Evolutionary conservation across 2,888 invertebrate species (phyloP), one percentile per base, ranked within the genome.

Genomic region (Hermaeophaga mercurialis): DNA sequence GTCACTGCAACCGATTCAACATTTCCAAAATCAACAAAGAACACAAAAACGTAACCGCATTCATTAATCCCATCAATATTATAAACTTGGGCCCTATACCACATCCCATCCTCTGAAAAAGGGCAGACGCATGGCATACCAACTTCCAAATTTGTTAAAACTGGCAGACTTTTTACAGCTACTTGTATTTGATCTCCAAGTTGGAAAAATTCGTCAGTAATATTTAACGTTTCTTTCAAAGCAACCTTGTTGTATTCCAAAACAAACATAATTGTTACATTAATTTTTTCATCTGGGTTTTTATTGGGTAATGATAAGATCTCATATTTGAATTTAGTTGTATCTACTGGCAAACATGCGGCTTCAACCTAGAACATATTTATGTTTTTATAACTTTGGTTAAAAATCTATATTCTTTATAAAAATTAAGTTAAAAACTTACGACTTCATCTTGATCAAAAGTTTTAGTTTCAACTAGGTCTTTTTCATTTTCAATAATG

Each of bases 21-120:
- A 67, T 90, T 89, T 1, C 91, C 89, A 69, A 84, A 91, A 75
- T 93, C 92, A 0, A 91, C 84, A 73, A 86, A 93, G 61, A 80
- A 79, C 0, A 92, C 85, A 66, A 82, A 81, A 0, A 88, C 80
- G 34, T 58, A 63, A 5, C 66, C 70, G 24, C 56, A 64, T 17
- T 41, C 74, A 4, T 76, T 74, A 12, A 78, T 73, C 0, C 67
- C 66, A 61, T 81, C 79, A 45, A 80, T 77, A 47, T 83, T 79
- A 36, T 81, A 72, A 47, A 93, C 81, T 9, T 80, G 70, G 0
- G 87, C 90, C 57, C 93, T 81, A 72, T 91, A 90, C 90, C 90
- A 93, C 26, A 75, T 67, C 1, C 79, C 78, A 70, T 90, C 89
- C 47, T 81, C 82, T 0, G 79, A 75, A 65, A 81, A 88, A 39